phyloP scores from a whole-genome alignment of 2,888 invertebrate genomes.

The Celastrina argiolus region DNA sequence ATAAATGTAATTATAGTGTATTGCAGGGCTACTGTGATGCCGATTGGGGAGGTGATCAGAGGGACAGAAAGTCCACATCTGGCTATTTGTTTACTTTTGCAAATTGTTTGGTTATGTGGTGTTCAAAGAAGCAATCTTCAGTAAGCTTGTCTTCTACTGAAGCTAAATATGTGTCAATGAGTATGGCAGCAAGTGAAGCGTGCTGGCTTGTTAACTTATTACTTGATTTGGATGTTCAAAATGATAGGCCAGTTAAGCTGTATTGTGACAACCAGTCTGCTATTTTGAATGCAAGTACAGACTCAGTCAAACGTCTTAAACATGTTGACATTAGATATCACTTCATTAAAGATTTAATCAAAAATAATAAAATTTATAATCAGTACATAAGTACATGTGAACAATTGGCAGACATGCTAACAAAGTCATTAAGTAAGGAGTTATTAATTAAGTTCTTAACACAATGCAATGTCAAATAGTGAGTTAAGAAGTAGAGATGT shows the following conservation, averaged over 20 bases:
- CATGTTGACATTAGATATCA: conserved; percentile 25
- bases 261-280: conserved; percentile 30
- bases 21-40: conserved; percentile 36
- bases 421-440: background rate
- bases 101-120: conserved; percentile 40
- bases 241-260: conserved; percentile 25
- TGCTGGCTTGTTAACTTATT: conserved; percentile 31
- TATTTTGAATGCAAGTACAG: conserved; percentile 25
- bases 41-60: conserved; percentile 36
- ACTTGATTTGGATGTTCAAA: conserved; percentile 24
- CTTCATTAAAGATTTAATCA: conserved; percentile 13
- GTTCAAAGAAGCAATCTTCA: conserved; percentile 31
- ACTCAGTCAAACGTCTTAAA: conserved; percentile 25
- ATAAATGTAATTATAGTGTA: conserved; percentile 26
- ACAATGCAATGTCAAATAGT: too few relatives aligned
- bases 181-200: conserved; percentile 29
- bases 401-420: conserved; percentile 15
- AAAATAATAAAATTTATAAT: conserved; percentile 11
- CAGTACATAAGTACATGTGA: conserved; percentile 16
- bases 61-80: conserved; percentile 36
- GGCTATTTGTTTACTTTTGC: conserved; percentile 37
- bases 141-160: conserved; percentile 30
- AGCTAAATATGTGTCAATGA: conserved; percentile 27
- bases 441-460: background rate
- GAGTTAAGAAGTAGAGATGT: too few relatives aligned